Percentiles rank a stretch among this genome's conserved stretches.
Conservation (phyloP, 2,797 vertebrate species). For the Dicrostonyx torquatus region DNA sequence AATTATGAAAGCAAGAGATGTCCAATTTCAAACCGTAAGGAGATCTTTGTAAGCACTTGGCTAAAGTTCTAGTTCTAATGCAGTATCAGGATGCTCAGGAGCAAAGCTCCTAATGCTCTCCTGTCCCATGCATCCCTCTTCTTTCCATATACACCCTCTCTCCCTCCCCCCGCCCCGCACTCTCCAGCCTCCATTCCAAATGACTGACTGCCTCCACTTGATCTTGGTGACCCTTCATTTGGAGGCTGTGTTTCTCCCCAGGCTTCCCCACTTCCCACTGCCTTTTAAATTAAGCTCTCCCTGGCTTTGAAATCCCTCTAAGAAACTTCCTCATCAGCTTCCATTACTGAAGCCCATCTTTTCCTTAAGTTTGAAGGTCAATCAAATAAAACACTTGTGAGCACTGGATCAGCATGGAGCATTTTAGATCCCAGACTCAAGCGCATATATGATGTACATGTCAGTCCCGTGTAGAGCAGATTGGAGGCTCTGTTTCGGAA, state of each 20-base stretch:
- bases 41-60: neutral
- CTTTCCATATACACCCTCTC: no score
- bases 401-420: neutral
- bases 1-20: neutral
- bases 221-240: neutral
- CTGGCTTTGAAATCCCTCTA: neutral
- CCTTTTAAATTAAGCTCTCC: neutral
- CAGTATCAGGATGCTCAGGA: neutral
- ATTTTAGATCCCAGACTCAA: neutral
- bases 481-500: neutral
- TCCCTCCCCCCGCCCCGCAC: no score
- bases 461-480: neutral
- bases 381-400: neutral
- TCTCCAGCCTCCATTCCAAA: neutral
- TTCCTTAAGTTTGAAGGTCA: neutral
- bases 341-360: neutral
- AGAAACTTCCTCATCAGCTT: neutral
- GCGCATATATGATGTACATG: neutral
- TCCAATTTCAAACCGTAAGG: neutral
- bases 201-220: neutral
- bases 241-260: neutral
- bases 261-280: neutral
- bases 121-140: rapidly evolving
- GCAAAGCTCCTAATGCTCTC: neutral
- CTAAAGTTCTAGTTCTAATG: neutral